Conservation (phyloP, 1,140 invertebrate species). For the Trichonephila clavipes region DNA sequence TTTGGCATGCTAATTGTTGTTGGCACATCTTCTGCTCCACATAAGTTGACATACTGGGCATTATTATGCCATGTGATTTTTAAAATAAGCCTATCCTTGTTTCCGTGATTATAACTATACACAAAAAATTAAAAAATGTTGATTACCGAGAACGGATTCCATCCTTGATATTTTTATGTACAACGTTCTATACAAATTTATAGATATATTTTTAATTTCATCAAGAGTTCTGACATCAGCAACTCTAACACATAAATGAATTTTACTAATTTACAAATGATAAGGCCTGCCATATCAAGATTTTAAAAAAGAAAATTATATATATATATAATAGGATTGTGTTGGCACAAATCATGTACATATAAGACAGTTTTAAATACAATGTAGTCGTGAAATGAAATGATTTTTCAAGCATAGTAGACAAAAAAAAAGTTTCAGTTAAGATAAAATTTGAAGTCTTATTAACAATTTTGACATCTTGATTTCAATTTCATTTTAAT, state of each 20-base stretch:
- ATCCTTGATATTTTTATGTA: conserved; percentile 21
- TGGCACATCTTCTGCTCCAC: conserved; percentile 31
- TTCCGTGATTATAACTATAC: not conserved
- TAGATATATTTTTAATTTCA: not conserved
- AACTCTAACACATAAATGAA: not conserved
- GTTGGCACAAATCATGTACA: conserved; percentile 2
- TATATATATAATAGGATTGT: not conserved
- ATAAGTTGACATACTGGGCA: not conserved
- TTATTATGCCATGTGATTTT: not conserved
- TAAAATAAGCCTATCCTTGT: not conserved
- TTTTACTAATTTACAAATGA: not conserved
- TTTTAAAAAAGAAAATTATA: not conserved
- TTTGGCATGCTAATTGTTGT: conserved; percentile 49
- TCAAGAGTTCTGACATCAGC: not conserved
- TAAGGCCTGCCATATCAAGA: conserved; percentile 45
- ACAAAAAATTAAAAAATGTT: conserved; percentile 5
- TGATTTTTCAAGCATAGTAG: not conserved
- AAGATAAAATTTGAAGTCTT: no score
- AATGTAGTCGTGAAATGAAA: not conserved
- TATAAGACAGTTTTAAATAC: not conserved
- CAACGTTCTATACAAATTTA: conserved; percentile 36
- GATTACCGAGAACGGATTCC: not conserved
- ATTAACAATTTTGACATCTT: no score
- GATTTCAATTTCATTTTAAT: no score
- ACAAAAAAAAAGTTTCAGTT: not conserved